A percentile compares a stretch with the other conserved stretches of the same genome.
Evolutionary conservation across 2,113 vertebrate species (phyloP).

Genomic region (Chitala chitala): DNA sequence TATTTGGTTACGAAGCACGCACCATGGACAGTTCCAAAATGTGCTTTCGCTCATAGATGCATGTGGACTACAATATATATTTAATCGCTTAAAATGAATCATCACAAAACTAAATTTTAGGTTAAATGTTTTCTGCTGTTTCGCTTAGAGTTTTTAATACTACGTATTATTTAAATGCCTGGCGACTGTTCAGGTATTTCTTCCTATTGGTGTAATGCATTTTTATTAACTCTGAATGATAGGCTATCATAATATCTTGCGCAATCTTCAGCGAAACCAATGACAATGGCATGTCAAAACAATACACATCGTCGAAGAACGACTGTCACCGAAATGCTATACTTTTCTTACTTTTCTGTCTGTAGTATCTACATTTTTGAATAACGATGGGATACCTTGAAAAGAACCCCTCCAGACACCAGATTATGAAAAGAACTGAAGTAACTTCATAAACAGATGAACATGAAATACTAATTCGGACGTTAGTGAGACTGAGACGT

Average conservation of each 20-base stretch:
- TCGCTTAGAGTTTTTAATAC: not conserved
- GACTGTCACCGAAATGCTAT: not conserved
- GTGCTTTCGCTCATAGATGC: too few relatives aligned
- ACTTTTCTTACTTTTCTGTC: not conserved
- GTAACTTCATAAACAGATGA: too few relatives aligned
- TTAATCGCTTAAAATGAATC: too few relatives aligned
- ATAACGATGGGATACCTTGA: too few relatives aligned
- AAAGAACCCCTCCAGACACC: too few relatives aligned
- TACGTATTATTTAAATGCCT: not conserved
- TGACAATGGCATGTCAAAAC: slow-evolving; percentile 12
- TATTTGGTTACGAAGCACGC: not conserved
- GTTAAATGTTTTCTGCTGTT: not conserved
- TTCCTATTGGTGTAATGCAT: slow-evolving; percentile 1
- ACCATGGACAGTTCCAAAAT: slow-evolving; percentile 16
- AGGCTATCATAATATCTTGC: slow-evolving; percentile 12
- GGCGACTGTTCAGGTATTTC: not conserved
- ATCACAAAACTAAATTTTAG: too few relatives aligned
- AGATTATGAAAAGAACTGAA: too few relatives aligned
- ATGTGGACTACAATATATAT: too few relatives aligned
- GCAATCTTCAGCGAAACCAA: slow-evolving; percentile 2
- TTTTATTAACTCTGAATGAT: not conserved
- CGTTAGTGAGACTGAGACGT: too few relatives aligned
- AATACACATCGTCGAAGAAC: slow-evolving; percentile 1
- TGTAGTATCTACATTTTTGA: not conserved
- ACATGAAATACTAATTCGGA: too few relatives aligned